A percentile compares a stretch with the other conserved stretches of the same genome.
Evolutionary conservation across 2,797 vertebrate species (phyloP).

Genomic region (Manis pentadactyla): DNA sequence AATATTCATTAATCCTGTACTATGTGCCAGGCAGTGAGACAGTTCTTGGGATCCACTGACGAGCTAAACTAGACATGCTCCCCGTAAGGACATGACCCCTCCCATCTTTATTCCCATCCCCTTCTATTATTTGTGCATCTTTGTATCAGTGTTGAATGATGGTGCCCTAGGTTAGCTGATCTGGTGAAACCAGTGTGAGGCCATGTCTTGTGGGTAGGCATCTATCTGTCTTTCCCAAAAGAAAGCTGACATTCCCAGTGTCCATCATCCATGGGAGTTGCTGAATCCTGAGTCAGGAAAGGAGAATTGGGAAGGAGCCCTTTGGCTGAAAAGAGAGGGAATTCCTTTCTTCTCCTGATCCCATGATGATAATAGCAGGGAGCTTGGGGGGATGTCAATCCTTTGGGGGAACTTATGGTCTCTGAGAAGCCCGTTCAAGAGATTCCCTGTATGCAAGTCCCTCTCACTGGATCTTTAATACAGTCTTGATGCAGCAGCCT

Average conservation of each 20-base stretch:
- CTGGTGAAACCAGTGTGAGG: background rate
- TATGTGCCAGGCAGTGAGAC: background rate
- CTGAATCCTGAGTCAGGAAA: background rate
- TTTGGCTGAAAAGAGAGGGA: background rate
- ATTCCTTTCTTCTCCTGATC: conserved; percentile 7
- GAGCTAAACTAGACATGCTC: background rate
- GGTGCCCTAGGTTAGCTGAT: background rate
- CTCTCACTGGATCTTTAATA: background rate
- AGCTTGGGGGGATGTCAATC: background rate
- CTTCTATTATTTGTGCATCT: background rate
- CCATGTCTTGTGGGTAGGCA: background rate
- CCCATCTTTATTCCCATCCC: background rate
- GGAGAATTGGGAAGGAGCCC: background rate
- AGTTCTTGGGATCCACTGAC: background rate
- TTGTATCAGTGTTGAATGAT: background rate
- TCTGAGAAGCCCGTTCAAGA: background rate
- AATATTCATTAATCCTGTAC: background rate
- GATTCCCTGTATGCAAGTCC: background rate
- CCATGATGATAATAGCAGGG: background rate
- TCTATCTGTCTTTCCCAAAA: background rate
- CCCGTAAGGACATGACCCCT: background rate
- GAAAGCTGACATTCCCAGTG: background rate
- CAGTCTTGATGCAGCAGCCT: background rate
- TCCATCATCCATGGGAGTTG: background rate
- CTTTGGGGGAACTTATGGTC: background rate